phyloP scores from a whole-genome alignment of 2,888 invertebrate species.

The Dorcus hopei region DNA sequence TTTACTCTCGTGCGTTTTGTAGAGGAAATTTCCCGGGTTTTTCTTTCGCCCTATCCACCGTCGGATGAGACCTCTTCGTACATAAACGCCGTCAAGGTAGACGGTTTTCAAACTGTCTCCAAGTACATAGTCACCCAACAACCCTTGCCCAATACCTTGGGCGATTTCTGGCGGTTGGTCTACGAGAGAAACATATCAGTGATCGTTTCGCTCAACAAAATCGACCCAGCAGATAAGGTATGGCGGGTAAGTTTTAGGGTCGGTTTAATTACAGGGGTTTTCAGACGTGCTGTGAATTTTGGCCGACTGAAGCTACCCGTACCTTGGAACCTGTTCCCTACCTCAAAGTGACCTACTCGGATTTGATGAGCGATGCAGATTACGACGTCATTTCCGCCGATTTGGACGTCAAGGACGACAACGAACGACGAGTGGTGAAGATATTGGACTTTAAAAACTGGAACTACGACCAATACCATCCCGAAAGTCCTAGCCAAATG shows the following conservation, averaged over 20 bases:
- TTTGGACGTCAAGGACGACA: not conserved
- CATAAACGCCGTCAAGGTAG: conserved; percentile 50
- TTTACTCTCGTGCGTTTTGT: conserved; percentile 26
- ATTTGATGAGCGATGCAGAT: not conserved
- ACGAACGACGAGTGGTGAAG: conserved; percentile 22
- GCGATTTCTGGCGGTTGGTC: conserved; percentile 52
- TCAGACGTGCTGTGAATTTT: conserved; percentile 23
- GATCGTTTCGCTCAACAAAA: conserved; percentile 47
- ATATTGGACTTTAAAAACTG: conserved; percentile 40
- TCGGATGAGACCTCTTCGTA: conserved; percentile 47
- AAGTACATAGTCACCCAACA: conserved; percentile 50
- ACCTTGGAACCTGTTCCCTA: conserved; percentile 11
- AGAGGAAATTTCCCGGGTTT: conserved; percentile 40
- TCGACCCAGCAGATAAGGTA: conserved; percentile 42
- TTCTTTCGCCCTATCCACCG: conserved; percentile 41
- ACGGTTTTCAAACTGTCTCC: conserved; percentile 40
- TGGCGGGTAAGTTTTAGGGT: conserved; percentile 8
- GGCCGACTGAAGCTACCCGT: conserved; percentile 16
- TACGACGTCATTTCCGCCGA: not conserved
- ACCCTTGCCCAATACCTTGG: conserved; percentile 48
- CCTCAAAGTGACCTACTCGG: conserved; percentile 6
- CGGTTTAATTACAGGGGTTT: not conserved
- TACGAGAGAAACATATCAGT: conserved; percentile 43
- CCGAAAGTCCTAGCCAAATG: conserved; percentile 36
- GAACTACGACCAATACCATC: conserved; percentile 30